phyloP scores from a whole-genome alignment of 2,888 invertebrate species.

The Halictus quadricinctus region DNA sequence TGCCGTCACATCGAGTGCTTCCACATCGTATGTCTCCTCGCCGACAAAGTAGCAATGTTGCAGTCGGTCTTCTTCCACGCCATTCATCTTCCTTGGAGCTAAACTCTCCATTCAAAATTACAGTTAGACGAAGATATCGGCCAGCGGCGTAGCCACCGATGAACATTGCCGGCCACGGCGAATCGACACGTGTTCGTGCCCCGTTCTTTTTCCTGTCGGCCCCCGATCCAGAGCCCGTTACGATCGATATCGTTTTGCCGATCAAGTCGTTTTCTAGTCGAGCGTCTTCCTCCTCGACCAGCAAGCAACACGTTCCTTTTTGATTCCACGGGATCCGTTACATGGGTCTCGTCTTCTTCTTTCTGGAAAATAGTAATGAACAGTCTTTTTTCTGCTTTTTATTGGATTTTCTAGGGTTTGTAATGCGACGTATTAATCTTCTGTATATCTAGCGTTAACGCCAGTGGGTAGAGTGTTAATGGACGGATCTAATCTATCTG shows the following conservation, averaged over 20 bases:
- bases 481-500: too few relatives aligned
- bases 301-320: neutral
- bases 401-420: neutral
- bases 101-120: constrained; percentile 49
- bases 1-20: constrained; percentile 42
- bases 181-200: too few relatives aligned
- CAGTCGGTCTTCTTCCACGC: constrained; percentile 39
- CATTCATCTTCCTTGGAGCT: constrained; percentile 57
- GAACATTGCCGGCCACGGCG: neutral
- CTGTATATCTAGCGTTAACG: neutral
- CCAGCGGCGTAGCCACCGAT: constrained; percentile 44
- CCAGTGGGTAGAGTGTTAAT: too few relatives aligned
- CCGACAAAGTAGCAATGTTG: constrained; percentile 66
- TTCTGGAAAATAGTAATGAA: neutral
- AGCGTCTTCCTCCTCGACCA: neutral
- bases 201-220: neutral
- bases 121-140: constrained; percentile 42
- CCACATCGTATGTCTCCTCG: constrained; percentile 54
- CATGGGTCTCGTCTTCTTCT: neutral
- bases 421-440: neutral
- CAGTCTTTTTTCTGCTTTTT: neutral
- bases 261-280: neutral
- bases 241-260: neutral
- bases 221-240: neutral
- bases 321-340: neutral